Evolutionary conservation across 2,113 vertebrate species (phyloP).

Genomic region (Thamnaconus septentrionalis): DNA sequence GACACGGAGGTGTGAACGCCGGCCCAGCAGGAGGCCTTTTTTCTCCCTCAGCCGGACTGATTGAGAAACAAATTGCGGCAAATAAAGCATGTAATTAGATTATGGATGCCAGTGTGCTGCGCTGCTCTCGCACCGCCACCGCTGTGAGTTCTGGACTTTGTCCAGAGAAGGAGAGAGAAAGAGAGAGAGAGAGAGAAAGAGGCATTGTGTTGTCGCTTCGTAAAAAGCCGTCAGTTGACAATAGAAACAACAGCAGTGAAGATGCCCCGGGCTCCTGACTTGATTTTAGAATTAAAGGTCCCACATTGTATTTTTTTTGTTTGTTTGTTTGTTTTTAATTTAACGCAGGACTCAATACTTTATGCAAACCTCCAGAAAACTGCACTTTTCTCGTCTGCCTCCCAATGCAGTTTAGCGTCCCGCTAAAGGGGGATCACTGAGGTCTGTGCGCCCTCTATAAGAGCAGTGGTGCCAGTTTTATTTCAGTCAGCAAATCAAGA

Average conservation of each 20-base stretch:
- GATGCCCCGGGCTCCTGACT: not conserved
- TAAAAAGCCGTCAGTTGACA: constrained; percentile 42
- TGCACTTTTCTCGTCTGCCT: too few species aligned
- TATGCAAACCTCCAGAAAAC: too few species aligned
- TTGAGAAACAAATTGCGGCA: constrained; percentile 97
- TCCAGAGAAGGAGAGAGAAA: constrained; percentile 16
- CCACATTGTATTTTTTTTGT: not conserved
- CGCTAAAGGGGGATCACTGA: too few species aligned
- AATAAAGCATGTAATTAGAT: constrained; percentile 99
- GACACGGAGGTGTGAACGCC: constrained; percentile 84
- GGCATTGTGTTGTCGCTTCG: constrained; percentile 34
- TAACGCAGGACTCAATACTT: too few species aligned
- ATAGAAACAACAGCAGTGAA: not conserved
- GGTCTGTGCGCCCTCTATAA: too few species aligned
- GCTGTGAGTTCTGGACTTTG: constrained; percentile 48
- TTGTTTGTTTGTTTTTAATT: not conserved
- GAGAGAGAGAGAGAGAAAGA: constrained; percentile 14
- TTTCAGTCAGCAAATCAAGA: too few species aligned
- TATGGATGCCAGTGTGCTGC: constrained; percentile 80
- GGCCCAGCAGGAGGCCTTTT: constrained; percentile 79
- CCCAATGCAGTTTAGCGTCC: too few species aligned
- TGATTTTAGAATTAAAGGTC: not conserved
- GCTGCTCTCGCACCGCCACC: constrained; percentile 56
- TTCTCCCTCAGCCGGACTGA: constrained; percentile 88
- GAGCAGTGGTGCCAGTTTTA: too few species aligned